Evolutionary conservation across 2,113 vertebrate genomes (phyloP), one percentile per base, ranked within the genome.

Genomic region (Neolamprologus falcicula): DNA sequence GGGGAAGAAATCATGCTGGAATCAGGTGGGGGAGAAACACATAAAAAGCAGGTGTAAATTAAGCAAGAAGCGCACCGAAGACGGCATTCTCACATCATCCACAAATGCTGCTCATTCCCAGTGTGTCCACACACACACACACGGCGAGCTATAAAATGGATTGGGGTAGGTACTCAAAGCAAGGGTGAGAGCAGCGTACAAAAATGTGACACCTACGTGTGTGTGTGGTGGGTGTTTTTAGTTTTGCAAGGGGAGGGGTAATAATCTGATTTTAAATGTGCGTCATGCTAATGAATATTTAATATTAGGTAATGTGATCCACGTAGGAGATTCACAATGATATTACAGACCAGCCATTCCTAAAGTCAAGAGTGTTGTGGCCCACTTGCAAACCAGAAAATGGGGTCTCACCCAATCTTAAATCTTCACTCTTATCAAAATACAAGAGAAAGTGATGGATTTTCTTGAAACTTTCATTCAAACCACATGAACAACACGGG

Each of bases 41-140:
- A 87, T 59, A 45, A 61, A 88, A 84, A 37, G 55, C 76, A 85
- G 89, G 91, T 93, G 86, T 61, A 89, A 91, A 93, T 79, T 61
- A 92, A 92, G 13, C 84, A 68, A 54, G 82, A 84, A 76, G 52
- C 7, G 12, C 63, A 47, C 24, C 3, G 53, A 76, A 57, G 37
- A 82, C 16, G 54, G 9, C 47, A 35, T 53, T 61, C 87, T 76
- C 45, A 16, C 82, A 28, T 86, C 19, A 84, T 19, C 17, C 11
- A 31, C 50, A 21, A 71, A 79, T 24, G 79, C 53, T 11, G 50
- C 45, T 55, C 26, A 16, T 14, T 14, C 71, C 24, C n/a, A 16
- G 21, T 19, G 21, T 35, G 45, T 33, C 40, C 28, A 76, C 42
- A 35, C 61, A 37, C 61, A 63, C 21, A 21, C 55, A 33, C 59